Percentiles rank a stretch among this genome's conserved stretches.
Conservation (phyloP, 2,888 invertebrate genomes). For the Coelinius sp. region DNA sequence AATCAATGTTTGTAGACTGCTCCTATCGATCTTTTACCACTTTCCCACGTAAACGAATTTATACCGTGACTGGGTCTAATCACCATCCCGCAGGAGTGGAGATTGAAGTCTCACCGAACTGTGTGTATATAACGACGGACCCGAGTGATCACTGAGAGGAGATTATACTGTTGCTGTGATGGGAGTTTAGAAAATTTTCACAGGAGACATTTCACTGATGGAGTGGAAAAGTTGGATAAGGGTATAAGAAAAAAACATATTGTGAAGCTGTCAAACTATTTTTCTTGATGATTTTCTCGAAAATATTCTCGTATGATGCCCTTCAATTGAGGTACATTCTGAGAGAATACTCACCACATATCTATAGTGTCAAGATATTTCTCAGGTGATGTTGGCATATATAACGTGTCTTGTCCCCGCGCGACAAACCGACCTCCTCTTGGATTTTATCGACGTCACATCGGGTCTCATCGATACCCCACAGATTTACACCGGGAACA, state of each 20-base stretch:
- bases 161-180: constrained; percentile 11
- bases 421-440: constrained; percentile 1
- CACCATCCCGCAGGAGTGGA: constrained; percentile 21
- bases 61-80: constrained; percentile 30
- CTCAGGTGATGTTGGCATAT: constrained; percentile 5
- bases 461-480: constrained; percentile 26
- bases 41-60: constrained; percentile 52
- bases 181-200: constrained; percentile 11
- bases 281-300: not conserved
- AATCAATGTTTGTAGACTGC: constrained; percentile 22
- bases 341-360: no score
- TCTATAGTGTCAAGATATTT: constrained; percentile 18
- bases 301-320: not conserved
- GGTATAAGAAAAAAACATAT: no score
- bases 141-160: constrained; percentile 9
- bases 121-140: constrained; percentile 26
- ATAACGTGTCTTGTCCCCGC: constrained; percentile 18
- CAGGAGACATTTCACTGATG: constrained; percentile 1
- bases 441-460: constrained; percentile 24
- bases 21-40: constrained; percentile 56
- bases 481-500: constrained; percentile 22
- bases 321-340: not conserved
- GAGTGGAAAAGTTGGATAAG: not conserved
- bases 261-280: no score
- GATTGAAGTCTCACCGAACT: constrained; percentile 22